phyloP scores from a whole-genome alignment of 2,797 vertebrate species.

The Phrynocephalus vlangalii region DNA sequence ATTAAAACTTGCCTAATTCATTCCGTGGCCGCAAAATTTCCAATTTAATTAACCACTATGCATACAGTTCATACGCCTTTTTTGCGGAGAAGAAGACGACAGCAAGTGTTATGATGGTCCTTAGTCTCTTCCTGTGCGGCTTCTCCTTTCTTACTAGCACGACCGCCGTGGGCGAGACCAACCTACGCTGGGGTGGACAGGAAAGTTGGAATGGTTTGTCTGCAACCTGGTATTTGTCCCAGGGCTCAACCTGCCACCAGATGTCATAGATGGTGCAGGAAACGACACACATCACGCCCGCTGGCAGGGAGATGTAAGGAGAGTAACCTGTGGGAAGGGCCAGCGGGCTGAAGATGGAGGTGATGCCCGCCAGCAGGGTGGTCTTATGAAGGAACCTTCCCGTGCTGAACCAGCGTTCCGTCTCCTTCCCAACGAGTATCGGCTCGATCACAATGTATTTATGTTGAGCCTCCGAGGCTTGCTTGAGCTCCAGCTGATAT shows the following conservation, averaged over 20 bases:
- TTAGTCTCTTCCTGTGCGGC: constrained; percentile 99
- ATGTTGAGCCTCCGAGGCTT: constrained; percentile 97
- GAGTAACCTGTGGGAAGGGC: constrained; percentile 92
- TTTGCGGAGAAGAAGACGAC: constrained; percentile 98
- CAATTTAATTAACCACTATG: constrained; percentile 4
- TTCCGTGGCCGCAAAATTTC: no score
- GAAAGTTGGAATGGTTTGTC: constrained; percentile 99
- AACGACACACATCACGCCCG: constrained; percentile 93
- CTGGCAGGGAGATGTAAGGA: constrained; percentile 94
- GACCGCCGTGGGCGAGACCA: constrained; percentile 96
- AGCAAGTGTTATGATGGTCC: constrained; percentile 98
- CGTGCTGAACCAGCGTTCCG: constrained; percentile 97
- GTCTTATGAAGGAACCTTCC: constrained; percentile 99
- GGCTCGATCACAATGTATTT: constrained; percentile 99
- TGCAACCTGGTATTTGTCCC: constrained; percentile 99
- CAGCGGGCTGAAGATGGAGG: constrained; percentile 94
- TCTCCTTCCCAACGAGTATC: constrained; percentile 97
- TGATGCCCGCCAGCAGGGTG: constrained; percentile 91
- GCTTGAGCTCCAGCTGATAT: constrained; percentile 99
- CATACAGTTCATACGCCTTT: constrained; percentile 99
- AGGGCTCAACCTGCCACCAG: constrained; percentile 99
- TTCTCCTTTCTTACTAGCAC: constrained; percentile 99
- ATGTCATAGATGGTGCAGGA: constrained; percentile 98
- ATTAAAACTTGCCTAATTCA: no score
- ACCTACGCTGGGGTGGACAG: constrained; percentile 97